phyloP scores from a whole-genome alignment of 2,888 invertebrate genomes.

The Sphaerophoria taeniata region DNA sequence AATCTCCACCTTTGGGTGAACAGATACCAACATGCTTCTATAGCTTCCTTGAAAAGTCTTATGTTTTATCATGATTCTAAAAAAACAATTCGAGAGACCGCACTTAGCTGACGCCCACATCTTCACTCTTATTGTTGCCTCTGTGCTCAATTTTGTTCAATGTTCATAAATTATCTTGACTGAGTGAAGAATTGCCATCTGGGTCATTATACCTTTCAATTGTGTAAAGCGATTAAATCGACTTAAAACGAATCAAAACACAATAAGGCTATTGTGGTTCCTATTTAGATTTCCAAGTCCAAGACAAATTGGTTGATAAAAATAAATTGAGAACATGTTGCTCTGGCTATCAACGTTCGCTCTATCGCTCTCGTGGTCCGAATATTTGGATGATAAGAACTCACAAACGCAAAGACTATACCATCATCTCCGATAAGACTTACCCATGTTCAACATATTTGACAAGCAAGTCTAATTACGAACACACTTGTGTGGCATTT shows the following conservation, averaged over 20 bases:
- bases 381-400: conserved; percentile 42
- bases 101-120: conserved; percentile 38
- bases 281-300: conserved; percentile 21
- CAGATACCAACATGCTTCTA: no score
- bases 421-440: conserved; percentile 15
- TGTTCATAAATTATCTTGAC: conserved; percentile 25
- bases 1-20: no score
- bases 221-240: conserved; percentile 5
- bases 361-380: conserved; percentile 28
- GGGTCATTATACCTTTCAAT: conserved; percentile 31
- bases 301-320: conserved; percentile 15
- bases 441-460: conserved; percentile 36
- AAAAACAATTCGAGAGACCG: neutral
- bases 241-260: conserved; percentile 40
- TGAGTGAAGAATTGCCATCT: conserved; percentile 8
- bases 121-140: conserved; percentile 11
- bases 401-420: neutral
- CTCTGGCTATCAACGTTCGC: conserved; percentile 1
- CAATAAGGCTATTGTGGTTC: conserved; percentile 34
- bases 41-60: no score
- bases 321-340: neutral
- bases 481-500: neutral
- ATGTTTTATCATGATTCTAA: neutral
- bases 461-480: neutral
- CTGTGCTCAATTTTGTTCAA: conserved; percentile 13